phyloP scores from a whole-genome alignment of 2,113 vertebrate genomes.

The Taurulus bubalis region DNA sequence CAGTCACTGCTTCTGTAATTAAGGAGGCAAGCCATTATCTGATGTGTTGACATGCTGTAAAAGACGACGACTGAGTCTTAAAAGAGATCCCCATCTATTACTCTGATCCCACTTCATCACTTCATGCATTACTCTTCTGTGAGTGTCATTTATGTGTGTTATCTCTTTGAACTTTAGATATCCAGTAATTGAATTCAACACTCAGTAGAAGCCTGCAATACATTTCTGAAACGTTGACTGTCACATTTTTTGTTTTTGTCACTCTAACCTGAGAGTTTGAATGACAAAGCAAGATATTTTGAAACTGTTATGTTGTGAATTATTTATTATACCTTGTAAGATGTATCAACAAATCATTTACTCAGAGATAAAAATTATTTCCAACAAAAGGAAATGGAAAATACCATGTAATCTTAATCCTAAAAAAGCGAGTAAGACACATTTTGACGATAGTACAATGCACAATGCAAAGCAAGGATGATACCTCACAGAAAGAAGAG shows the following conservation, averaged over 20 bases:
- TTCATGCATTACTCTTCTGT: neutral
- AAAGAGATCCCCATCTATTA: conserved; percentile 16
- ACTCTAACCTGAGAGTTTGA: neutral
- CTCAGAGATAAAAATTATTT: neutral
- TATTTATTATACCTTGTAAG: neutral
- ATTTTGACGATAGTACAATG: neutral
- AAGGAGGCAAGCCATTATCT: conserved; percentile 27
- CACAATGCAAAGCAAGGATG: neutral
- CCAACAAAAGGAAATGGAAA: neutral
- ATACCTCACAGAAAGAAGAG: neutral
- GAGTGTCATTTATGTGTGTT: neutral
- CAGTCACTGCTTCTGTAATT: conserved; percentile 31
- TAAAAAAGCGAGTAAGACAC: neutral
- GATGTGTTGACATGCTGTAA: conserved; percentile 50
- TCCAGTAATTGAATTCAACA: neutral
- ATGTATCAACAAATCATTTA: neutral
- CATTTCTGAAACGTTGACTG: neutral
- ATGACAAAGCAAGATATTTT: neutral
- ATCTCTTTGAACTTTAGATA: neutral
- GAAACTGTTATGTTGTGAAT: neutral
- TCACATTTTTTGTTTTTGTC: neutral
- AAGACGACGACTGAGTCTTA: conserved; percentile 25
- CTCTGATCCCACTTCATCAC: conserved; percentile 13
- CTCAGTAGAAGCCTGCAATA: neutral
- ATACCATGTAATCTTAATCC: neutral